These are phyloP conservation scores for Euura lappo DNA, from an alignment of 1,140 invertebrate species.

Conservation along the genomic window DNA sequence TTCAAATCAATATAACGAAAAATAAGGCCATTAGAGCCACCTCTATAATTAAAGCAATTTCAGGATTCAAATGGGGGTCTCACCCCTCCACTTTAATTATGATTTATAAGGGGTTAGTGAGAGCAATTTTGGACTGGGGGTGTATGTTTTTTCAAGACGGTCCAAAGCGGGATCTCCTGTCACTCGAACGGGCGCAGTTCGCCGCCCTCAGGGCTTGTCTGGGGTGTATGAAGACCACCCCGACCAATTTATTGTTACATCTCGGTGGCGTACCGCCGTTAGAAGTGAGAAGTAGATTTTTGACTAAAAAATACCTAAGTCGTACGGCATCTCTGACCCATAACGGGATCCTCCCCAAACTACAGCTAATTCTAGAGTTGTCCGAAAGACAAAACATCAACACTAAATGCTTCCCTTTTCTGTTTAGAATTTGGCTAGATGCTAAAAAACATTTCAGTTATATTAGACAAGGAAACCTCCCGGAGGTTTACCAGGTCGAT, in stretches of 20 bases:
- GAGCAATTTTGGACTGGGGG: constrained; percentile 9
- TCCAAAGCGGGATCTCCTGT: background rate
- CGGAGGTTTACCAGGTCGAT: no score
- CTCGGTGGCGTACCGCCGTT: background rate
- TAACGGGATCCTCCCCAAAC: background rate
- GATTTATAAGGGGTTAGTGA: constrained; percentile 4
- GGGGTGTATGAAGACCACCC: constrained; percentile 6
- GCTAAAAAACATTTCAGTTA: no score
- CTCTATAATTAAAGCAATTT: background rate
- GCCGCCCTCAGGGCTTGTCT: constrained; percentile 6
- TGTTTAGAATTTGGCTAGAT: no score
- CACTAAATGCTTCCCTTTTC: no score
- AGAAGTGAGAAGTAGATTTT: background rate
- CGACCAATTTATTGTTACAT: background rate
- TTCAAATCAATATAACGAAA: background rate
- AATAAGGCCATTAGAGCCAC: background rate
- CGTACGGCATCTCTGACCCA: background rate
- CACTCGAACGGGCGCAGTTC: background rate
- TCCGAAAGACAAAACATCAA: no score
- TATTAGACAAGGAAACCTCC: no score
- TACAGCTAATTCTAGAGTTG: background rate
- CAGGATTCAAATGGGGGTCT: background rate
- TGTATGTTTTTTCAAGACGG: background rate
- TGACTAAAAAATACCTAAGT: constrained; percentile 1
- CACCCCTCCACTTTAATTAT: background rate